A percentile compares a stretch with the other conserved stretches of the same genome.
These are phyloP conservation scores for Nothura maculosa DNA, from an alignment of 2,797 vertebrate species.

Conservation along the genomic window DNA sequence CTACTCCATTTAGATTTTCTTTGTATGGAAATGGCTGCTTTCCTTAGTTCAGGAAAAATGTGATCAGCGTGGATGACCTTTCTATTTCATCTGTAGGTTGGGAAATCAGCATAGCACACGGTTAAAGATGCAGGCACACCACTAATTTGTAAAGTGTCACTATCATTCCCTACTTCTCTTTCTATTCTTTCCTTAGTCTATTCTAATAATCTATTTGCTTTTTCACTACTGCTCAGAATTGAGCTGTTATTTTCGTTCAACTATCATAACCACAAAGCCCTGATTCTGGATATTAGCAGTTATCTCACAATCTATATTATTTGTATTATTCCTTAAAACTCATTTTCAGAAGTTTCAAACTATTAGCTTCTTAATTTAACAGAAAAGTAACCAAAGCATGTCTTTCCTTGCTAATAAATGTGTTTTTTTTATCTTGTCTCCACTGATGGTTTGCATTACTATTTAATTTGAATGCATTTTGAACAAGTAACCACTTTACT, in stretches of 20 bases:
- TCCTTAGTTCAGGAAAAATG: background rate
- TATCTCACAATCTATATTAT: background rate
- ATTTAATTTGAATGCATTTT: background rate
- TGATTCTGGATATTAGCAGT: background rate
- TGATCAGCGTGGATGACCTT: background rate
- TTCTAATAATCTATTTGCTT: background rate
- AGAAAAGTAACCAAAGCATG: accelerated
- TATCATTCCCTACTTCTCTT: background rate
- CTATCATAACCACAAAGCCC: background rate
- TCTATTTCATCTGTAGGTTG: background rate
- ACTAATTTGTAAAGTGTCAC: background rate
- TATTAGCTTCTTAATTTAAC: background rate
- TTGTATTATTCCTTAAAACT: background rate
- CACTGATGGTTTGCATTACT: background rate
- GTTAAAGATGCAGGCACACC: background rate
- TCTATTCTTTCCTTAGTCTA: background rate
- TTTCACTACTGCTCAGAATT: background rate
- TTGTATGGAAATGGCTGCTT: background rate
- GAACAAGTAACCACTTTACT: background rate
- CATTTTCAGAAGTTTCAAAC: background rate
- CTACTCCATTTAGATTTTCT: background rate
- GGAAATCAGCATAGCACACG: background rate
- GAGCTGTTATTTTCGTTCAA: background rate
- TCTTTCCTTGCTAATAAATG: background rate
- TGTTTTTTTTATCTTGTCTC: background rate